A percentile compares a stretch with the other conserved stretches of the same genome.
Evolutionary conservation across 2,888 invertebrate genomes (phyloP).

Genomic region (Brachyptera risi): DNA sequence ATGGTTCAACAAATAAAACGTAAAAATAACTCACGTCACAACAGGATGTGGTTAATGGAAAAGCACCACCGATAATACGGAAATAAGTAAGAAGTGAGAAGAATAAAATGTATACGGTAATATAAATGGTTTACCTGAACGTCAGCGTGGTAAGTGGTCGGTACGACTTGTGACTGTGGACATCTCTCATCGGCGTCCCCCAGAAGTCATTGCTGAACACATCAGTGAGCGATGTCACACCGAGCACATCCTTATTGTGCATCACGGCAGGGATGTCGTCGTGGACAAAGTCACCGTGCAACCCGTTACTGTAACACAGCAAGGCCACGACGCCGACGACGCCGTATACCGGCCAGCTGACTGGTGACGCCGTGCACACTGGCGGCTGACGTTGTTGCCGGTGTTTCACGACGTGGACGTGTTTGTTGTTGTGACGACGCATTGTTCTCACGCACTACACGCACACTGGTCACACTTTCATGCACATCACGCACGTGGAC

Average conservation of each 20-base stretch:
- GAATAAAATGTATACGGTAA: no score
- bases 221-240: constrained; percentile 56
- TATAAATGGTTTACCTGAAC: constrained; percentile 86
- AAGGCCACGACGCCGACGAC: constrained; percentile 63
- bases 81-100: no score
- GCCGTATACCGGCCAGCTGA: constrained; percentile 45
- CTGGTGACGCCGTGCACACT: background rate
- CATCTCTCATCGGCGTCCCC: constrained; percentile 84
- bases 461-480: background rate
- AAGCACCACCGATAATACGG: no score
- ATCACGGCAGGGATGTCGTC: constrained; percentile 83
- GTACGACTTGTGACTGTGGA: constrained; percentile 81
- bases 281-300: constrained; percentile 80
- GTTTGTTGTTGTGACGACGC: constrained; percentile 1
- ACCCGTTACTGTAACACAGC: constrained; percentile 67
- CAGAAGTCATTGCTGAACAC: constrained; percentile 80
- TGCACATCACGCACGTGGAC: background rate
- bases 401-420: background rate
- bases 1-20: no score
- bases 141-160: constrained; percentile 77
- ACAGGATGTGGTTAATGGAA: no score
- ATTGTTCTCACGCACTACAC: no score
- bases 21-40: no score
- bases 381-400: background rate
- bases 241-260: constrained; percentile 75